Conservation (phyloP, 2,797 vertebrate genomes). For the Alauda arvensis region DNA sequence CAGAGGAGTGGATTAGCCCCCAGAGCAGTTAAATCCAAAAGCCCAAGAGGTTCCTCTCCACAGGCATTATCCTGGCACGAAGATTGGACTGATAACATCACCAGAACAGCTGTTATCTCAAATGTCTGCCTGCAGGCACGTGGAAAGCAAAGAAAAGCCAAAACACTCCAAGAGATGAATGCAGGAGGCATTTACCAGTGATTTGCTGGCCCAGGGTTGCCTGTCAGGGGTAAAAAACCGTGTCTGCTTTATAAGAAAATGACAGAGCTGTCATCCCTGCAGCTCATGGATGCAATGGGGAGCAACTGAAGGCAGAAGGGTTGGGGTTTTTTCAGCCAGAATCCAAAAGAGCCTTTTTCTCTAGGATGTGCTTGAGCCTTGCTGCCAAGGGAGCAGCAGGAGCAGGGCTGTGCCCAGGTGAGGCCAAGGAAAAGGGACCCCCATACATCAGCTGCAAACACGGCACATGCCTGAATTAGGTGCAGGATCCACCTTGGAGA, state of each 20-base stretch:
- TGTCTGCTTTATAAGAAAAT: conserved; percentile 24
- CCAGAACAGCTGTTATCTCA: conserved; percentile 52
- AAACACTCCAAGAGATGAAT: conserved; percentile 72
- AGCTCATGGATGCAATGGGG: not conserved
- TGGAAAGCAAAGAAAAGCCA: conserved; percentile 54
- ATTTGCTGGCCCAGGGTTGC: conserved; percentile 72
- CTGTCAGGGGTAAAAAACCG: conserved; percentile 70
- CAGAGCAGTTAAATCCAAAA: conserved; percentile 28
- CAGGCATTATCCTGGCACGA: conserved; percentile 29
- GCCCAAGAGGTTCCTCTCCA: conserved; percentile 4
- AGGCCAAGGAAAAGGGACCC: not conserved
- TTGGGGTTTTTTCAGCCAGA: not conserved
- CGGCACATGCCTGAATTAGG: not conserved
- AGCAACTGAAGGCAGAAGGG: not conserved
- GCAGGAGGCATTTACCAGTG: conserved; percentile 77
- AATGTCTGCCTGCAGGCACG: conserved; percentile 61
- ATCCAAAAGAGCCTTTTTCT: not conserved
- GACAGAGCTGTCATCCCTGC: not conserved
- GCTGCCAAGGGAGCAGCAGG: not conserved
- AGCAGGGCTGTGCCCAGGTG: not conserved
- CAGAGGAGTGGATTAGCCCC: not conserved
- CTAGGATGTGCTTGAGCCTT: not conserved
- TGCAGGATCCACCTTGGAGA: too few species aligned
- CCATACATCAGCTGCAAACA: not conserved
- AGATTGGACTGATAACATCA: conserved; percentile 43